Base-by-base conservation (phyloP, 1,140 invertebrate genomes). In the Nasonia longicornis region DNA sequence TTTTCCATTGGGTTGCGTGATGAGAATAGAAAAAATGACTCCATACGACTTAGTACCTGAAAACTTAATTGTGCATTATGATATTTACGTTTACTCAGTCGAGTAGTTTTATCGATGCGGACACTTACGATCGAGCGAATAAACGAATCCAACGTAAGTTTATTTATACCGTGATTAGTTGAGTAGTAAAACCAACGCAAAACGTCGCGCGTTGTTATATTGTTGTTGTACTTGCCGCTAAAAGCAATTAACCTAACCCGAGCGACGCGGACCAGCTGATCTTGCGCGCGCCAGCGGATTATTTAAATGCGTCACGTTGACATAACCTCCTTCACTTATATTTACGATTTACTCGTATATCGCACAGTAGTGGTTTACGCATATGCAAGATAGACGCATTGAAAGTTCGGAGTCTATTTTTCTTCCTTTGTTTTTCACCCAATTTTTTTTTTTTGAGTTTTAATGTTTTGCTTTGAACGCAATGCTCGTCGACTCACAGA, bases 291-390 rank as follows among this genome's bases (percentile, higher is more conserved):
- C 77, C 70, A 52, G 77, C 31, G 52, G 77, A 79, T 79, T 79
- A 72, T 79, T 79, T 72, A 79, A 79, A 79, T 79, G 52, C 77
- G 69, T 79, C 77, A 79, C 52, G 48, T 38, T 63, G 42, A 80
- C 78, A 80, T 80, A 80, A 80, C 78, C 78, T 80, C 58, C 3
- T 31, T 80, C n/a, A 12, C 58, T 16, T 58, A 4, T 58, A 58
- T 58, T 58, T 58, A 58, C 52, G 52, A 58, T 58, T 58, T 58
- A 58, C 7, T 58, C 20, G 20, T 58, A 38, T 12, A 63, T 35
- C 31, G 16, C 52, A n/a, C 16, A 35, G 31, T 35, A 20, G 52
- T n/a, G 20, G 20, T n/a, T 58, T 58, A 6, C 52, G 20, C 52
- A 14, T 42, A 10, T 8, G 8, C 38, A 11, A 42, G 38, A 38